Base-by-base conservation (phyloP, 2,888 invertebrate genomes). In the Chalcosyrphus nemorum region DNA sequence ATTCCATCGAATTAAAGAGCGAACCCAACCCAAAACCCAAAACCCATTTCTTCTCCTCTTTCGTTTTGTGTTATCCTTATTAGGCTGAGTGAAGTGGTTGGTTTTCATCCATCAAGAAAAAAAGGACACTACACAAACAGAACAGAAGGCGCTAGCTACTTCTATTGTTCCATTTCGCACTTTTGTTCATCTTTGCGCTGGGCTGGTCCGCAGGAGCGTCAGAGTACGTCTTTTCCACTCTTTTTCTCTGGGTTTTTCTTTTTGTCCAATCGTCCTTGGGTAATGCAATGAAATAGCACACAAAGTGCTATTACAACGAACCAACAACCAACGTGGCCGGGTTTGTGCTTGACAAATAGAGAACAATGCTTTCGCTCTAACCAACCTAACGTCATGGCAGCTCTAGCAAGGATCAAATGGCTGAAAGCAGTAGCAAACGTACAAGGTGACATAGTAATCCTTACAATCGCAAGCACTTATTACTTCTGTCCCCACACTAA, bases 331-430 rank as follows among this genome's bases (percentile, higher is more conserved):
- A 29, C 50, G 24, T 45, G 5, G 41, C 35, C 35, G n/a, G 61
- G 70, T 72, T 72, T 74, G 47, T 43, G 41, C 72, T 78, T 56
- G 72, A 78, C 82, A 78, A 82, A 78, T 78, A 82, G 68, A 43
- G 66, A 72, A 82, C 72, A 78, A 54, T 77, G 52, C 65, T 57
- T 24, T 61, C 21, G 21, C 61, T 59, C 35, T 35, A 38, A 19
- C 41, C 41, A 50, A 15, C 38, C 4, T 13, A 24, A 24, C 24
- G 29, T 50, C 54, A 68, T 63, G 56, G 24, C 61, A 66, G 57
- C 35, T 35, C 57, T 65, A 38, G 15, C 35, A 57, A 52, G 57
- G 59, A 65, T 71, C 65, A 65, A 71, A 59, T 52, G 72, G 74
- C 54, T 81, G 61, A 24, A 68, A 52, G 57, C 29, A 45, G 45